These are phyloP conservation scores for Xenopus tropicalis DNA, from an alignment of 2,113 vertebrate species.

Conservation along the genomic window UCB_Xtro_10.0 CM004452.2:40018001-40018500, in stretches of 20 bases:
- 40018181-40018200: accelerated
- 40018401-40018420: background rate
- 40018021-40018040: slow-evolving; percentile 96
- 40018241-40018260: slow-evolving; percentile 96
- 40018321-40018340: slow-evolving; percentile 94
- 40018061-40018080: slow-evolving; percentile 93
- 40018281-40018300: slow-evolving; percentile 92
- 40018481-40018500: slow-evolving; percentile 97
- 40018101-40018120: slow-evolving; percentile 96
- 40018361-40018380: slow-evolving; percentile 61
- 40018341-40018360: slow-evolving; percentile 97
- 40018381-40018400: too few species aligned
- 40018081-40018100: slow-evolving; percentile 97
- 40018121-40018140: slow-evolving; percentile 98
- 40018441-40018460: too few species aligned
- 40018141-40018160: slow-evolving; percentile 53
- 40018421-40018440: too few species aligned
- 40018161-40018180: slow-evolving; percentile 34
- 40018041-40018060: slow-evolving; percentile 92
- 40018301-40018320: slow-evolving; percentile 92
- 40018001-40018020: slow-evolving; percentile 87
- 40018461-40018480: slow-evolving; percentile 67
- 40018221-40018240: background rate
- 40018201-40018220: background rate
- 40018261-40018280: slow-evolving; percentile 95